These are phyloP conservation scores for Drosophila leonis DNA, from an alignment of 2,888 invertebrate genomes.

Conservation along the genomic window DNA sequence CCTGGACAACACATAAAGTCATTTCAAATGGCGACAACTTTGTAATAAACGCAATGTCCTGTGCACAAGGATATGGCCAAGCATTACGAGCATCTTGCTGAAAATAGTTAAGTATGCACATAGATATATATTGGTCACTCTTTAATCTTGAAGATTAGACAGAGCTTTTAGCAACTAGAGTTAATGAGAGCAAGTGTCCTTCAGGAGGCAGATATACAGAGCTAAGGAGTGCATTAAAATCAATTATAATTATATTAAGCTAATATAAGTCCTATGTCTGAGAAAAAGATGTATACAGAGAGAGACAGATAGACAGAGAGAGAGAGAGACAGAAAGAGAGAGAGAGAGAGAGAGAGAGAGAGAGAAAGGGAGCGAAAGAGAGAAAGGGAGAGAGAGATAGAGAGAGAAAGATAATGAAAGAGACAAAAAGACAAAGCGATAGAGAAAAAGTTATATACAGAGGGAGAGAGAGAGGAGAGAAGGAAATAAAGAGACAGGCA, in stretches of 20 bases:
- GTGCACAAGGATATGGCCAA: constrained; percentile 1
- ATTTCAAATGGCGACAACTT: constrained; percentile 36
- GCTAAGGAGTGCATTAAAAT: neutral
- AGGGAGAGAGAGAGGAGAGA: too few species aligned
- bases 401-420: neutral
- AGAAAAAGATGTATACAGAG: too few species aligned
- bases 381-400: neutral
- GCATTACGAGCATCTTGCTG: constrained; percentile 1
- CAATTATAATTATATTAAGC: neutral
- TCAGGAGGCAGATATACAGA: too few species aligned
- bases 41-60: constrained; percentile 15
- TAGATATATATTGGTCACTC: neutral
- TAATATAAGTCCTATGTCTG: neutral
- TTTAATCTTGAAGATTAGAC: constrained; percentile 3
- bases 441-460: too few species aligned
- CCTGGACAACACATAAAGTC: constrained; percentile 16
- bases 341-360: neutral
- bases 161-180: neutral
- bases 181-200: neutral
- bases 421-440: too few species aligned
- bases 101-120: neutral
- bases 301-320: neutral
- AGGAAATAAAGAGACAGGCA: too few species aligned
- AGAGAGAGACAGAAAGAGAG: neutral
- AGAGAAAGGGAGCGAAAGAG: neutral